A percentile compares a stretch with the other conserved stretches of the same genome.
phyloP scores from a whole-genome alignment of 2,888 invertebrate species.

The Cheilosia urbana region DNA sequence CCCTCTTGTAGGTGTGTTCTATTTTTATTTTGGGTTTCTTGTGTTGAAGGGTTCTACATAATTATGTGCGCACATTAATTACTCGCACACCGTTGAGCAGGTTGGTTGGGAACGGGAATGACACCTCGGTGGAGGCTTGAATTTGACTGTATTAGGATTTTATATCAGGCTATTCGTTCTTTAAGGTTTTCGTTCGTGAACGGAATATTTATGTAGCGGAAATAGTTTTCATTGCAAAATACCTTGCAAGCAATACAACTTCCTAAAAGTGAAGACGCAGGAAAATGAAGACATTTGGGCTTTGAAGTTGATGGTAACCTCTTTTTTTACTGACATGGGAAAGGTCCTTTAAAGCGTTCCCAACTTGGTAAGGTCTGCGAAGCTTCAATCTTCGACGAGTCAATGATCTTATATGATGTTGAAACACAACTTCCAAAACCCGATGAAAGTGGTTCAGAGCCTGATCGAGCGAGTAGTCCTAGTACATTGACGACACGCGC shows the following conservation, averaged over 20 bases:
- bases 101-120: conserved; percentile 25
- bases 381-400: too few relatives aligned
- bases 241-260: neutral
- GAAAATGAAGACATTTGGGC: too few relatives aligned
- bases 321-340: too few relatives aligned
- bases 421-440: too few relatives aligned
- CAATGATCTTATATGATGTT: too few relatives aligned
- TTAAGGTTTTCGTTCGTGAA: neutral
- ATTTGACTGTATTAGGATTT: neutral
- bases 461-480: too few relatives aligned
- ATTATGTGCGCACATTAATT: conserved; percentile 68
- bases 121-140: conserved; percentile 17
- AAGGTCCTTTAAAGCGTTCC: too few relatives aligned
- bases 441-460: too few relatives aligned
- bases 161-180: neutral
- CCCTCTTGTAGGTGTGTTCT: conserved; percentile 12
- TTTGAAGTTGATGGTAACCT: too few relatives aligned
- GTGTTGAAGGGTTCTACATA: conserved; percentile 47
- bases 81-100: conserved; percentile 17
- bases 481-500: too few relatives aligned
- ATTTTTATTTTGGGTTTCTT: conserved; percentile 18
- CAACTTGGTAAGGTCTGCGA: too few relatives aligned
- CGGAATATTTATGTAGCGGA: neutral
- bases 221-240: neutral
- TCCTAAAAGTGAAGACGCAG: too few relatives aligned